Evolutionary conservation across 1,140 invertebrate species (phyloP).

Genomic region (Drosophila setifemur): DNA sequence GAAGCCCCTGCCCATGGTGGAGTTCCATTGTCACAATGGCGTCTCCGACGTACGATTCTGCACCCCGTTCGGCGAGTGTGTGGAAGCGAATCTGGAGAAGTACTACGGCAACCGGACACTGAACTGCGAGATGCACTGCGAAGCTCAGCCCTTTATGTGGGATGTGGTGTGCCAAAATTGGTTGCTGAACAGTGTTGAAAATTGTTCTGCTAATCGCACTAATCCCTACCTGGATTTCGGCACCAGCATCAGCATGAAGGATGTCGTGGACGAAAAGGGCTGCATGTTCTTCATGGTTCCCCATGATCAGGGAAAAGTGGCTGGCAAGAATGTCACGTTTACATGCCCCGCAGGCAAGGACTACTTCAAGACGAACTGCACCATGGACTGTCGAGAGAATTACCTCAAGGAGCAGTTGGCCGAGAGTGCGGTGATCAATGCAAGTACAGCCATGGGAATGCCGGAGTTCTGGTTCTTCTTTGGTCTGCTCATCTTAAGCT

Average conservation of each 20-base stretch:
- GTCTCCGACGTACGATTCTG: slow-evolving; percentile 77
- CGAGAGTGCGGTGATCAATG: slow-evolving; percentile 71
- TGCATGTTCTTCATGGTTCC: slow-evolving; percentile 69
- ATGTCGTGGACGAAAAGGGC: slow-evolving; percentile 10
- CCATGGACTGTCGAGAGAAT: slow-evolving; percentile 83
- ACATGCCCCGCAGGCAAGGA: slow-evolving; percentile 70
- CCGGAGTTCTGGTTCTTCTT: slow-evolving; percentile 89
- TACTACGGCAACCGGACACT: slow-evolving; percentile 53
- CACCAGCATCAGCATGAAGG: slow-evolving; percentile 41
- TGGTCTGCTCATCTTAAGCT: slow-evolving; percentile 87
- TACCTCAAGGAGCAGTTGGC: slow-evolving; percentile 68
- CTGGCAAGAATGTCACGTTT: slow-evolving; percentile 54
- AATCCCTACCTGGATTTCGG: slow-evolving; percentile 47
- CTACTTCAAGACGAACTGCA: slow-evolving; percentile 84
- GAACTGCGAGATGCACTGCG: slow-evolving; percentile 62
- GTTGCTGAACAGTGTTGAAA: slow-evolving; percentile 38
- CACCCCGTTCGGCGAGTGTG: slow-evolving; percentile 57
- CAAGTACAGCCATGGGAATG: slow-evolving; percentile 77
- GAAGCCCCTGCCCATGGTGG: slow-evolving; percentile 78
- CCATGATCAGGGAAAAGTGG: slow-evolving; percentile 48
- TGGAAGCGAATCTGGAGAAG: slow-evolving; percentile 48
- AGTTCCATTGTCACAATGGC: slow-evolving; percentile 84
- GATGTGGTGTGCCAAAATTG: slow-evolving; percentile 74
- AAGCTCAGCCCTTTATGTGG: slow-evolving; percentile 57
- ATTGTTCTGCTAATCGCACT: slow-evolving; percentile 44